Percentiles rank a stretch among this genome's conserved stretches.
phyloP scores from a whole-genome alignment of 35 echinoderm and acorn worm genomes.

The Lytechinus pictus region DNA sequence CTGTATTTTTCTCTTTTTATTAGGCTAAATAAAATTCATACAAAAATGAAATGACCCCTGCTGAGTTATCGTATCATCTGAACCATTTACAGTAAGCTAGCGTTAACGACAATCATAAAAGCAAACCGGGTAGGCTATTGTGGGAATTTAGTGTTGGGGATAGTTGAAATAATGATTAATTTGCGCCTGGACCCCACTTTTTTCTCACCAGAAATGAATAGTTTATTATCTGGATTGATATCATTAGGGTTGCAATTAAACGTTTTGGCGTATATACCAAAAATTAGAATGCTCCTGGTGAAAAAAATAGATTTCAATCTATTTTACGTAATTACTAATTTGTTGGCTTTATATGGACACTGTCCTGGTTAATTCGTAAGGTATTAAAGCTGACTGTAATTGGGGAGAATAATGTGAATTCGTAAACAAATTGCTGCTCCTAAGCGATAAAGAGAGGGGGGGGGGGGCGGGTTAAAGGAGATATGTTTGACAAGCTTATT shows the following conservation, averaged over 20 bases:
- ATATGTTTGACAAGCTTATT: background rate
- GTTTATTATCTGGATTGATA: background rate
- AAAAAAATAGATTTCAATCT: background rate
- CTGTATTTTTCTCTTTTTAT: background rate
- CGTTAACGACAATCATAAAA: background rate
- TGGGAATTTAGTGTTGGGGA: background rate
- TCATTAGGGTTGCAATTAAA: background rate
- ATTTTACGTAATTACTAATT: background rate
- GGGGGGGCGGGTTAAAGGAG: background rate
- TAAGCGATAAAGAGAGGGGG: background rate
- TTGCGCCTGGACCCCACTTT: background rate
- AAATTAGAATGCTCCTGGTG: background rate
- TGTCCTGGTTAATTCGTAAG: background rate
- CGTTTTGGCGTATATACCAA: background rate
- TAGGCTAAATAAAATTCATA: background rate
- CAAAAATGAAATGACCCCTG: conserved; percentile 41
- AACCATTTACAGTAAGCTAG: background rate
- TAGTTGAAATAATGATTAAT: conserved; percentile 14
- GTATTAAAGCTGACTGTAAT: background rate
- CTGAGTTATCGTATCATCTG: conserved; percentile 32
- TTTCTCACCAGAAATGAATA: background rate
- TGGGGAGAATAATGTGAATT: background rate
- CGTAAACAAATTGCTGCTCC: background rate
- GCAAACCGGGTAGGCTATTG: background rate
- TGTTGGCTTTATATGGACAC: background rate